phyloP scores from a whole-genome alignment of 2,797 vertebrate genomes.

The Danio jaintianensis region DNA sequence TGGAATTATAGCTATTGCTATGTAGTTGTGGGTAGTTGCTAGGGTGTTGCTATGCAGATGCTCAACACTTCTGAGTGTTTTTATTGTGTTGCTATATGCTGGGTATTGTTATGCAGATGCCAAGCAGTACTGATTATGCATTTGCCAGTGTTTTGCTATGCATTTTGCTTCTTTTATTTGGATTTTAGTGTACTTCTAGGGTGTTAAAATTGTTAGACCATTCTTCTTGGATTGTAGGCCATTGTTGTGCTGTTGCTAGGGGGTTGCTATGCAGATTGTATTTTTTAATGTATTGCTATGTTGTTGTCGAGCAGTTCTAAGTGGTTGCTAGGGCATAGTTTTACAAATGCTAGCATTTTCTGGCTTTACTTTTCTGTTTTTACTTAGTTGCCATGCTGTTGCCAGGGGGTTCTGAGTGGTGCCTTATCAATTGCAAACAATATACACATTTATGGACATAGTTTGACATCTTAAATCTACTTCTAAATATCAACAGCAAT shows the following conservation, averaged over 20 bases:
- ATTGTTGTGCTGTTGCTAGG: neutral
- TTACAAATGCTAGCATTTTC: neutral
- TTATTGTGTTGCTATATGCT: neutral
- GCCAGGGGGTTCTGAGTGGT: too few species aligned
- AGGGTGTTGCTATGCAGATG: neutral
- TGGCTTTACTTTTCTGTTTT: too few species aligned
- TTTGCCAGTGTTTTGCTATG: too few species aligned
- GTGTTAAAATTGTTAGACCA: too few species aligned
- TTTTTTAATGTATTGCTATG: neutral
- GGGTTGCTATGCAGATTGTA: neutral
- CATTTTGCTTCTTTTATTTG: too few species aligned
- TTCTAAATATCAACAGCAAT: neutral
- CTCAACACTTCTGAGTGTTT: neutral
- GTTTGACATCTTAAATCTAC: neutral
- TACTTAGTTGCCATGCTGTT: too few species aligned
- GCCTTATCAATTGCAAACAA: too few species aligned
- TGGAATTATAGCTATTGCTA: too few species aligned
- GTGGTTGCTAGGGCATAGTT: neutral
- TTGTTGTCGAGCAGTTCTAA: fast-evolving
- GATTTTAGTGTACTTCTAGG: neutral
- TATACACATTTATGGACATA: neutral
- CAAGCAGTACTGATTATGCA: neutral
- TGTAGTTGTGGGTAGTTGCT: neutral
- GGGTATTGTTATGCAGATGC: neutral
- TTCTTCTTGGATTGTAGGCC: too few species aligned